A percentile compares a stretch with the other conserved stretches of the same genome.
These are phyloP conservation scores for Ephydatia muelleri DNA, from an alignment of 37 sponge, comb jelly and placozoan species.

Conservation along the genomic window DNA sequence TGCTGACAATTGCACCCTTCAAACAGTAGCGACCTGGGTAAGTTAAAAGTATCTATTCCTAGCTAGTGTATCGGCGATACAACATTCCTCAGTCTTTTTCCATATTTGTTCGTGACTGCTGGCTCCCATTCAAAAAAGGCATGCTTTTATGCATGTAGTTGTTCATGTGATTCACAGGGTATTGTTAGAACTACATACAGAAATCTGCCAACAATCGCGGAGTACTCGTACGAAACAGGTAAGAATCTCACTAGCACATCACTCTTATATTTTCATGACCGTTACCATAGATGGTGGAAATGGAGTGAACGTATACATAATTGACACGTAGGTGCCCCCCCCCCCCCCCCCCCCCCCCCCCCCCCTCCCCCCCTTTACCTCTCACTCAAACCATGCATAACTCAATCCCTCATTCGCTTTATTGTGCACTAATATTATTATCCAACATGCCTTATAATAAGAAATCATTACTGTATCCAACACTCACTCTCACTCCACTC, in stretches of 20 bases:
- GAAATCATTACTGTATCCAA: too few species aligned
- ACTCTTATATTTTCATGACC: neutral
- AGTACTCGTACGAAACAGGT: neutral
- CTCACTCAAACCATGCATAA: too few species aligned
- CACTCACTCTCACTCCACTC: neutral
- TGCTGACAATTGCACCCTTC: neutral
- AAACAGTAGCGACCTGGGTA: neutral
- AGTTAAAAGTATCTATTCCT: neutral
- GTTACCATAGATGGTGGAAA: slow-evolving; percentile 25
- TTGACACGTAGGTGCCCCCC: slow-evolving; percentile 83
- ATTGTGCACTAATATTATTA: too few species aligned
- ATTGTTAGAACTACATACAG: neutral
- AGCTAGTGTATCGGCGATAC: too few species aligned
- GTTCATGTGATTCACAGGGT: neutral
- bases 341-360: too few species aligned
- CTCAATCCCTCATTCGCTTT: too few species aligned
- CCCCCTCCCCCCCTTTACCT: too few species aligned
- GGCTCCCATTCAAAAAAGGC: too few species aligned
- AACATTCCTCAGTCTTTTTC: too few species aligned
- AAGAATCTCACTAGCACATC: neutral
- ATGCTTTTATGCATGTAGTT: too few species aligned
- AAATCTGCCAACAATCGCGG: neutral
- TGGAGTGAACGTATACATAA: slow-evolving; percentile 62
- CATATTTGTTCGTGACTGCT: too few species aligned
- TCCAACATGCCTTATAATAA: too few species aligned